Evolutionary conservation across 2,113 vertebrate species (phyloP).

Genomic region (Datnioides undecimradiatus): DNA sequence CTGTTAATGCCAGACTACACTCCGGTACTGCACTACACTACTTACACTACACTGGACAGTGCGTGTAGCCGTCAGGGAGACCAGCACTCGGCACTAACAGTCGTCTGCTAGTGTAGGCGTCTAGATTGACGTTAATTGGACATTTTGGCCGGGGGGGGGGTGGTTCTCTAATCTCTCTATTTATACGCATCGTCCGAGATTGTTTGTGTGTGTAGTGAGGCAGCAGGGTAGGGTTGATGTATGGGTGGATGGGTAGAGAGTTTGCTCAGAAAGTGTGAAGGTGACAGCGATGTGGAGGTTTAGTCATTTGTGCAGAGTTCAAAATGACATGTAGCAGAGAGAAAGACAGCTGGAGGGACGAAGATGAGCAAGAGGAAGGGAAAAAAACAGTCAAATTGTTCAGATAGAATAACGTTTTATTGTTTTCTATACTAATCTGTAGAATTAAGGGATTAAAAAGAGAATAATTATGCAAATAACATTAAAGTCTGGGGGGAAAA

Average conservation of each 20-base stretch:
- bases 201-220: conserved; percentile 5
- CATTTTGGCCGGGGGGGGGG: conserved; percentile 53
- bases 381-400: background rate
- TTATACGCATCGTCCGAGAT: conserved; percentile 44
- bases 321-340: conserved; percentile 32
- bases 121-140: conserved; percentile 70
- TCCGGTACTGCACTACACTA: background rate
- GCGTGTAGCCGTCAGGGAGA: conserved; percentile 39
- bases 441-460: background rate
- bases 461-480: background rate
- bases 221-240: conserved; percentile 30
- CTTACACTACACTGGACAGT: conserved; percentile 22
- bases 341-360: conserved; percentile 34
- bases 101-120: conserved; percentile 43
- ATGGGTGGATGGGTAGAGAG: conserved; percentile 40
- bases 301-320: conserved; percentile 56
- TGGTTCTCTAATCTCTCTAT: conserved; percentile 55
- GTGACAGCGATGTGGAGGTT: conserved; percentile 58
- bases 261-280: conserved; percentile 61
- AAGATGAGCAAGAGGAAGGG: conserved; percentile 13
- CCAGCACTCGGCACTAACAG: conserved; percentile 42
- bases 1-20: conserved; percentile 25
- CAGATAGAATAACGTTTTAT: background rate
- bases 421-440: background rate
- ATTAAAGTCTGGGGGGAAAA: background rate